Conservation (phyloP, 2,888 invertebrate genomes). For the Papilio gigon region DNA sequence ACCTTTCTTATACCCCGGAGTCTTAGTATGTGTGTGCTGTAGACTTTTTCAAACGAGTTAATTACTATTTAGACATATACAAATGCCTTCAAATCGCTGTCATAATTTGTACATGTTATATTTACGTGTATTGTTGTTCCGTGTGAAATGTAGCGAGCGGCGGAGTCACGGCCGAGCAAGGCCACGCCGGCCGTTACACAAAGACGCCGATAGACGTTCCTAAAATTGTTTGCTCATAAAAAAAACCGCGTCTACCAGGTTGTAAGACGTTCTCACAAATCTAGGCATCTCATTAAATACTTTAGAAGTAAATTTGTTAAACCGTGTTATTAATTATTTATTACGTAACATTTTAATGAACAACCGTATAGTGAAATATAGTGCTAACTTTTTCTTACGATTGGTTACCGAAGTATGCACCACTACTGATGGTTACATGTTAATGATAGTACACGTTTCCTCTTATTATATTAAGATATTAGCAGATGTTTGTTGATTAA, state of each 20-base stretch:
- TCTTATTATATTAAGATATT: no score
- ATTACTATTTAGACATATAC: neutral
- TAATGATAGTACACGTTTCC: no score
- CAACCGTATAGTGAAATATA: neutral
- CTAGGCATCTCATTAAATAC: conserved; percentile 6
- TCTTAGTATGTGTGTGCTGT: no score
- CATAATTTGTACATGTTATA: conserved; percentile 17
- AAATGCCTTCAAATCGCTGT: conserved; percentile 6
- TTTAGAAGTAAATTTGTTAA: neutral
- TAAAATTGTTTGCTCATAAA: conserved; percentile 44
- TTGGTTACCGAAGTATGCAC: no score
- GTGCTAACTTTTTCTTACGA: neutral
- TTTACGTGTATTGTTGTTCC: neutral
- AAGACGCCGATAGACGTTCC: conserved; percentile 52
- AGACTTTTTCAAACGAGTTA: neutral
- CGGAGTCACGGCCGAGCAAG: conserved; percentile 57
- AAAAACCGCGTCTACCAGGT: conserved; percentile 32
- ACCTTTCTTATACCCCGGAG: no score
- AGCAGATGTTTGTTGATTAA: no score
- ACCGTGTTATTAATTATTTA: neutral
- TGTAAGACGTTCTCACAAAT: conserved; percentile 42
- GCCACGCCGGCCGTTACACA: conserved; percentile 63
- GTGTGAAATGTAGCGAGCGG: conserved; percentile 39
- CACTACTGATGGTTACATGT: no score
- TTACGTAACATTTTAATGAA: neutral